Conservation (phyloP, 2,888 invertebrate genomes). For the Eledone cirrhosa region DNA sequence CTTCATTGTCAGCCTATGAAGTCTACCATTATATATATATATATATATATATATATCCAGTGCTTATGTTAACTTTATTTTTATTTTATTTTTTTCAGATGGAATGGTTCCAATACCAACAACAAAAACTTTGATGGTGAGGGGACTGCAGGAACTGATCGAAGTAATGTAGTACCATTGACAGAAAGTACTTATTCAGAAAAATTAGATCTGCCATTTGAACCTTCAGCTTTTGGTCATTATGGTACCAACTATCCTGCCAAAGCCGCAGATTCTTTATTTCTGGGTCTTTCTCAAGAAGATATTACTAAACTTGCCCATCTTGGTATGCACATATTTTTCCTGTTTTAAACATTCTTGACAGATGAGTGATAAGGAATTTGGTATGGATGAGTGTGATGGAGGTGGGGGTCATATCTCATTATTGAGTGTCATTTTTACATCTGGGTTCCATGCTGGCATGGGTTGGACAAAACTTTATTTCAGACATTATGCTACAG, state of each 20-base stretch:
- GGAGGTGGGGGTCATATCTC: too few species aligned
- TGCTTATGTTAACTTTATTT: too few species aligned
- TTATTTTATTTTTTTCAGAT: constrained; percentile 46
- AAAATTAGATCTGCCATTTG: constrained; percentile 37
- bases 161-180: constrained; percentile 63
- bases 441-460: too few species aligned
- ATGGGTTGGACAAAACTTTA: too few species aligned
- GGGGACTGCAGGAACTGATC: constrained; percentile 62
- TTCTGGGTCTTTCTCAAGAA: constrained; percentile 52
- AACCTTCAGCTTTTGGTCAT: constrained; percentile 50
- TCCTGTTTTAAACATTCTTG: too few species aligned
- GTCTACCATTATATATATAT: too few species aligned
- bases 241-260: constrained; percentile 63
- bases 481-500: too few species aligned
- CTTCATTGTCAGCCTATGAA: too few species aligned
- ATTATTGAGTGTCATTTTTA: too few species aligned
- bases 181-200: constrained; percentile 45
- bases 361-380: too few species aligned
- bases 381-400: too few species aligned
- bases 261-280: constrained; percentile 46
- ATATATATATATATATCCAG: too few species aligned
- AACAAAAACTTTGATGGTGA: constrained; percentile 64
- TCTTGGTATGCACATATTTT: constrained; percentile 36
- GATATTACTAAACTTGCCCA: constrained; percentile 57
- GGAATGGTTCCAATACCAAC: constrained; percentile 67